These are phyloP conservation scores for Colletes latitarsis DNA, from an alignment of 1,140 invertebrate species.

Conservation along the genomic window DNA sequence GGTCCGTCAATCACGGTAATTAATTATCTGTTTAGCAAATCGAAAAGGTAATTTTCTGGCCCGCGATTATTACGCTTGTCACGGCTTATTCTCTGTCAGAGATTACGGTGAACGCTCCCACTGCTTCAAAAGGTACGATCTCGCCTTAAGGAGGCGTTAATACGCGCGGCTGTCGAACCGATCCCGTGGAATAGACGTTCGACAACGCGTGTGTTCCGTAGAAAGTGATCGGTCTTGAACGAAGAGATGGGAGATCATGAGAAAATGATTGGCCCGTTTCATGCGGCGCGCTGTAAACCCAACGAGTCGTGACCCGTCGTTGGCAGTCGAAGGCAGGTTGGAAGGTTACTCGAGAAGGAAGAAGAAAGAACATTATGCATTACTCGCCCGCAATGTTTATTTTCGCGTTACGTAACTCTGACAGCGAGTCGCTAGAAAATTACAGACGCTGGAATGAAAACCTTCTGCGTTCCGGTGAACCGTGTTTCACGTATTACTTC, in stretches of 20 bases:
- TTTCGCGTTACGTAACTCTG: neutral
- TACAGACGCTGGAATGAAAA: neutral
- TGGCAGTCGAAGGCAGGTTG: constrained; percentile 24
- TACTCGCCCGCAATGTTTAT: neutral
- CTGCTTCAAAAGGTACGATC: constrained; percentile 13
- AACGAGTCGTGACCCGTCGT: constrained; percentile 56
- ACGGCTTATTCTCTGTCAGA: neutral
- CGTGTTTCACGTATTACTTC: too few relatives aligned
- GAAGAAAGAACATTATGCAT: neutral
- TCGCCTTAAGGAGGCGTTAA: constrained; percentile 41
- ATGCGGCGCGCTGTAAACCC: constrained; percentile 39
- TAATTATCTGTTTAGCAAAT: constrained; percentile 40
- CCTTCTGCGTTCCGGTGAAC: neutral
- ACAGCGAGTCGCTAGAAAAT: neutral
- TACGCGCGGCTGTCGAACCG: constrained; percentile 26
- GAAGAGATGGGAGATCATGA: constrained; percentile 60
- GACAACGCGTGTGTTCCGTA: constrained; percentile 3
- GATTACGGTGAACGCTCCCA: constrained; percentile 13
- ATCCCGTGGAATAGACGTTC: neutral
- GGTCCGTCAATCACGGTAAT: constrained; percentile 36
- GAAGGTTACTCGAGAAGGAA: neutral
- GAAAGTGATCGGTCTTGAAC: constrained; percentile 49
- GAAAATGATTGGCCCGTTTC: constrained; percentile 67
- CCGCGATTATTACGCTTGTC: constrained; percentile 40
- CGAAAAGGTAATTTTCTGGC: constrained; percentile 31